Conservation (phyloP, 2,888 invertebrate species). For the Chelonus formosanus region DNA sequence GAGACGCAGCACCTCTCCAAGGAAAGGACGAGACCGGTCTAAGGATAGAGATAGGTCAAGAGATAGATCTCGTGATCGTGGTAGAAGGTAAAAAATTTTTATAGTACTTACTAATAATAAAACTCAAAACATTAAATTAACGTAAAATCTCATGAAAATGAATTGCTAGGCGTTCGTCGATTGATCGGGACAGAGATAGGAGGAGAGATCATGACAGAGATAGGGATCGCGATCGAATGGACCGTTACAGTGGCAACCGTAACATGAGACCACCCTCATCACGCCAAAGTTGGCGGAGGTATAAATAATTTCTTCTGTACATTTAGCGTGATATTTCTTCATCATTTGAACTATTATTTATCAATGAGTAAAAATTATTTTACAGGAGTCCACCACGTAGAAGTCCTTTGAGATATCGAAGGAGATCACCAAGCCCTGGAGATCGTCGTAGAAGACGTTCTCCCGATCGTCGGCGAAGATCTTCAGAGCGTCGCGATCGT, state of each 20-base stretch:
- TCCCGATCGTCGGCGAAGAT: conserved; percentile 58
- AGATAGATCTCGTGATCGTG: conserved; percentile 65
- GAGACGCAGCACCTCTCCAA: conserved; percentile 57
- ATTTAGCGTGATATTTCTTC: neutral
- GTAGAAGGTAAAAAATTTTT: conserved; percentile 50
- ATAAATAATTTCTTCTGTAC: conserved; percentile 23
- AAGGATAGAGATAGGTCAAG: conserved; percentile 63
- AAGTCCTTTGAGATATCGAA: conserved; percentile 59
- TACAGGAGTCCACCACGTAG: conserved; percentile 57
- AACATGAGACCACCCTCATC: conserved; percentile 63
- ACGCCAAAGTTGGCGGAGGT: conserved; percentile 61
- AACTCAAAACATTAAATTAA: conserved; percentile 21
- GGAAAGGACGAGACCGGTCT: conserved; percentile 62
- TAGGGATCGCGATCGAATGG: conserved; percentile 55
- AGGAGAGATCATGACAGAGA: conserved; percentile 58
- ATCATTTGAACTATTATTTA: conserved; percentile 23
- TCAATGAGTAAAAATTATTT: neutral
- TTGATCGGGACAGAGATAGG: conserved; percentile 66
- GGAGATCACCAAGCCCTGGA: conserved; percentile 60
- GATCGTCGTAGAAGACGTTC: conserved; percentile 58
- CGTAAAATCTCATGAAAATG: neutral
- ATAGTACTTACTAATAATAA: conserved; percentile 18
- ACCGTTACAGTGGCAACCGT: conserved; percentile 58
- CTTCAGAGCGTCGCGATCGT: conserved; percentile 58
- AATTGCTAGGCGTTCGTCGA: conserved; percentile 51